These are phyloP conservation scores for Gnathonemus longibarbis DNA, from an alignment of 2,113 vertebrate genomes.

Conservation along the genomic window DNA sequence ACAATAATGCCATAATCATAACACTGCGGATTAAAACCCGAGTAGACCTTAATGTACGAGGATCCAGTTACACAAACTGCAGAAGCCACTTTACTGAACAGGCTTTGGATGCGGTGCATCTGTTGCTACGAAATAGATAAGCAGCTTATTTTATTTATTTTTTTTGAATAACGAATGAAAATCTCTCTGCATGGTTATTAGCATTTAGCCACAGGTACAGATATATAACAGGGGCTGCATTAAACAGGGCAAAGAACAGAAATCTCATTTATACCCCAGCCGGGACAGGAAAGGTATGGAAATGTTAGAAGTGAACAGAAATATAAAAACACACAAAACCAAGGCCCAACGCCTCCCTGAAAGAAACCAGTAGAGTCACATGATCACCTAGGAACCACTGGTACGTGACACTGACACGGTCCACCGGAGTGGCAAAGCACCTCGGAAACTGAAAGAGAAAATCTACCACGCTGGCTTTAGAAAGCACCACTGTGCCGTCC, in stretches of 20 bases:
- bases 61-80: not conserved
- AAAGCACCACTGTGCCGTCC: not conserved
- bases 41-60: not conserved
- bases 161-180: conserved; percentile 8
- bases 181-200: not conserved
- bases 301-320: conserved; percentile 56
- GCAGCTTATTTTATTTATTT: not conserved
- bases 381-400: not conserved
- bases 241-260: conserved; percentile 35
- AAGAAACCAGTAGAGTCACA: not conserved
- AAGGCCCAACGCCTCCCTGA: conserved; percentile 38
- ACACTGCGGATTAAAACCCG: conserved; percentile 9
- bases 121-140: not conserved
- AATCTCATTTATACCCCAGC: conserved; percentile 41
- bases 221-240: conserved; percentile 15
- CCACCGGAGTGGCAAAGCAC: not conserved
- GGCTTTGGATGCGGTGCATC: not conserved
- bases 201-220: conserved; percentile 21
- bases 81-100: not conserved
- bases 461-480: not conserved
- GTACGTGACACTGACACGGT: not conserved
- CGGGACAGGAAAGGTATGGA: conserved; percentile 54
- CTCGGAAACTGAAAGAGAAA: not conserved
- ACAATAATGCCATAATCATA: conserved; percentile 8
- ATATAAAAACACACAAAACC: conserved; percentile 44